A percentile compares a stretch with the other conserved stretches of the same genome.
Evolutionary conservation across 2,797 vertebrate species (phyloP).

Genomic region (Sebastes kiyomatsui): DNA sequence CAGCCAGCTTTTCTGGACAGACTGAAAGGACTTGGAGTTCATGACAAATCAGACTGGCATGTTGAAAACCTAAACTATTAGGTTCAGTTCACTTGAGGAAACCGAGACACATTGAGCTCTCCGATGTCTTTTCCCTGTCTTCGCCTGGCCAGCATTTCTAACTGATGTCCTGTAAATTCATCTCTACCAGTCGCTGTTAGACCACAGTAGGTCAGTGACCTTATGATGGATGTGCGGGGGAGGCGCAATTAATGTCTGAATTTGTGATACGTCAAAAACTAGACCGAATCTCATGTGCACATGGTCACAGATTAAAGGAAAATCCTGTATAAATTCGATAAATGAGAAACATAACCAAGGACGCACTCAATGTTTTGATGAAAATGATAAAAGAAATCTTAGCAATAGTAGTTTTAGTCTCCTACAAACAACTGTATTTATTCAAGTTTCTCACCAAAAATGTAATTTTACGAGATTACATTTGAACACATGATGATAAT

Average conservation of each 20-base stretch:
- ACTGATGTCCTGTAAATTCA: not conserved
- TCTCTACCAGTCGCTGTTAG: not conserved
- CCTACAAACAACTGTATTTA: no score
- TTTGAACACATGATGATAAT: no score
- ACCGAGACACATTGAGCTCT: conserved; percentile 6
- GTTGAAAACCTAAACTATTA: conserved; percentile 53
- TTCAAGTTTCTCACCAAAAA: no score
- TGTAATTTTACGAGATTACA: no score
- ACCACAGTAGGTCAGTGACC: not conserved
- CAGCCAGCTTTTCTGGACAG: conserved; percentile 13
- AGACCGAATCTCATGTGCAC: not conserved
- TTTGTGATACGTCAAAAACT: not conserved
- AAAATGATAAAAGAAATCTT: no score
- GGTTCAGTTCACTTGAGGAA: conserved; percentile 20
- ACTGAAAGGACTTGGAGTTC: conserved; percentile 34
- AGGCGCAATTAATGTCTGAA: not conserved
- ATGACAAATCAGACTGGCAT: conserved; percentile 53
- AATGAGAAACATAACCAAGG: no score
- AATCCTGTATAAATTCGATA: no score
- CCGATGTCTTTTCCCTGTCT: not conserved
- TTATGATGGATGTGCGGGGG: not conserved
- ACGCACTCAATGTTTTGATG: no score
- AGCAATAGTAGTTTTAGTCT: no score
- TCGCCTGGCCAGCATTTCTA: not conserved
- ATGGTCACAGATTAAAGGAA: not conserved